Base-by-base conservation (phyloP, 1,140 invertebrate species). In the Brachionus rotundiformis region DNA sequence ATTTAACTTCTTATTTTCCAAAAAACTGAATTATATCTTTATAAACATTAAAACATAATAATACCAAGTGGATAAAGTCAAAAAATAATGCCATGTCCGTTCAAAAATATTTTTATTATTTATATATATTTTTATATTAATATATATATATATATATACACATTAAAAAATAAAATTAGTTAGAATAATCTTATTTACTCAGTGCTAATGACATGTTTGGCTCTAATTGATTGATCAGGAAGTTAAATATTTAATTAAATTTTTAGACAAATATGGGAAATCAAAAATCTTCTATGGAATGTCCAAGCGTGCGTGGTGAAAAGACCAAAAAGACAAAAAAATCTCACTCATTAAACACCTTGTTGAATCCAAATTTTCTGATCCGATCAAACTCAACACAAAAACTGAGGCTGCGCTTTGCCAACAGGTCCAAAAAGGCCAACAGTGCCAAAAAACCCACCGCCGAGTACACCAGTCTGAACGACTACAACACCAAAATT, bases 401-500 rank as follows among this genome's bases (percentile, higher is more conserved):
- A 36, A 68, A 36, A 8, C 16, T 68, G 0, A 31, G 29, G 1
- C 16, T 68, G 2, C 29, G 33, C 29, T 68, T 68, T 36, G 33
- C 29, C 33, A 68, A 68, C 36, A 31, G 19, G 11, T 39, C 63
- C 13, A 68, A 68, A 68, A 63, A 68, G 36, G 33, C 6, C 8
- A 36, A 13, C 7, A 19, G 6, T 1, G 8, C 0, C 27, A 19
- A 68, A 68, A n/a, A 36, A 61, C 6, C 19, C 19, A 61, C 10
- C 13, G 16, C 29, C 31, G 63, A 68, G 8, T 68, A 68, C 63
- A 68, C 63, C 3, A 68, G 63, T 16, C 29, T 68, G 8, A 68
- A 68, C 29, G 63, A 68, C 16, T 68, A 68, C 31, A 68, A 68
- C 31, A 16, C 63, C 16, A 68, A 68, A 68, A 68, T 36, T 13